Evolutionary conservation across 2,888 invertebrate genomes (phyloP).

Genomic region (Drosophila atripex): DNA sequence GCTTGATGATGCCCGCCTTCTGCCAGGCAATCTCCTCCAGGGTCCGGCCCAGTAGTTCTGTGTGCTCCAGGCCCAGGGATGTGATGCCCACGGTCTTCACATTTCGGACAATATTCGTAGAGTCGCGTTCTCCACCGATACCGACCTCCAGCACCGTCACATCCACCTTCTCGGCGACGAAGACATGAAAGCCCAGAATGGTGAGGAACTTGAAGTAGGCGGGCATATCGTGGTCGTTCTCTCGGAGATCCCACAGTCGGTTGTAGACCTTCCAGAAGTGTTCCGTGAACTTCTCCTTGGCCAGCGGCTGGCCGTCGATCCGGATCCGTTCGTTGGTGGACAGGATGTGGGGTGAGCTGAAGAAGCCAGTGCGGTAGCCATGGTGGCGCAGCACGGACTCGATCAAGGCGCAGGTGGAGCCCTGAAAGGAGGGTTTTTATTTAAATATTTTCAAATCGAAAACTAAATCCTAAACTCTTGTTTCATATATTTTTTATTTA

Average conservation of each 20-base stretch:
- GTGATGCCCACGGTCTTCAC: slow-evolving; percentile 95
- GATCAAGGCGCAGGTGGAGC: slow-evolving; percentile 96
- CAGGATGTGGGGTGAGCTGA: slow-evolving; percentile 97
- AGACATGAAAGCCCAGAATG: slow-evolving; percentile 94
- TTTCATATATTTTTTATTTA: too few relatives aligned
- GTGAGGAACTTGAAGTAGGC: slow-evolving; percentile 97
- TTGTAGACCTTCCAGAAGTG: slow-evolving; percentile 94
- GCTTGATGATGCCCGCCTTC: slow-evolving; percentile 98
- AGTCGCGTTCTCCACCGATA: slow-evolving; percentile 97
- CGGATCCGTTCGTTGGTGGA: slow-evolving; percentile 96
- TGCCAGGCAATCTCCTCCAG: slow-evolving; percentile 95
- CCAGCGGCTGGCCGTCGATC: slow-evolving; percentile 92
- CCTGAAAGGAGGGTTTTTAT: slow-evolving; percentile 83
- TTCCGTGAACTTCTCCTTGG: slow-evolving; percentile 88
- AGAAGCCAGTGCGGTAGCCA: slow-evolving; percentile 96
- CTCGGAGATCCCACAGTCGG: slow-evolving; percentile 85
- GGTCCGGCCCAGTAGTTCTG: slow-evolving; percentile 90
- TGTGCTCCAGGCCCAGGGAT: slow-evolving; percentile 96
- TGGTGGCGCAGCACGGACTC: slow-evolving; percentile 94
- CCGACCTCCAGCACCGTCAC: slow-evolving; percentile 98
- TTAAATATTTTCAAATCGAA: too few relatives aligned
- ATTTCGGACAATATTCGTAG: slow-evolving; percentile 95
- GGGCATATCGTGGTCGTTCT: slow-evolving; percentile 90
- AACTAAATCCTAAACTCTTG: too few relatives aligned
- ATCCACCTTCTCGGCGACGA: slow-evolving; percentile 93